A percentile compares a stretch with the other conserved stretches of the same genome.
phyloP scores from a whole-genome alignment of 2,113 vertebrate genomes.

The Lanius collurio region DNA sequence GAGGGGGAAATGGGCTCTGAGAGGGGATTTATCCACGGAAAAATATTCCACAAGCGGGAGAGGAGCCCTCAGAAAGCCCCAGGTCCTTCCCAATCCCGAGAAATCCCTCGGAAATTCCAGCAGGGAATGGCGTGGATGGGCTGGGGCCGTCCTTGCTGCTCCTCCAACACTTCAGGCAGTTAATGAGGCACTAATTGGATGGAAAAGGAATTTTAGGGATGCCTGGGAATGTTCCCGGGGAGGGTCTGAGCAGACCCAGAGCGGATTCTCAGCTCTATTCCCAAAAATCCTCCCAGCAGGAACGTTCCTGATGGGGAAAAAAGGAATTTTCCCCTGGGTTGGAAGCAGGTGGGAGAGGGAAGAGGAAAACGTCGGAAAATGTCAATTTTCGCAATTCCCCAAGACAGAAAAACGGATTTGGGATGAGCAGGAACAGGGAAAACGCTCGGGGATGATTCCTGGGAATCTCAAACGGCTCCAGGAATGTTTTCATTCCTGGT shows the following conservation, averaged over 20 bases:
- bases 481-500: fast-evolving
- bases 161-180: not conserved
- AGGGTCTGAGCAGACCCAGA: not conserved
- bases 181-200: not conserved
- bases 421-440: not conserved
- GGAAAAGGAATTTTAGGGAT: not conserved
- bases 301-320: not conserved
- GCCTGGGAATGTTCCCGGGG: not conserved
- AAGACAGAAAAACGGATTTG: slow-evolving; percentile 25
- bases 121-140: not conserved
- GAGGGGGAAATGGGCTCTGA: not conserved
- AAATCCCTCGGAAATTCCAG: not conserved
- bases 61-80: not conserved
- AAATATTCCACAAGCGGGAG: not conserved
- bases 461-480: not conserved
- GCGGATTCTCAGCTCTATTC: not conserved
- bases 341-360: not conserved
- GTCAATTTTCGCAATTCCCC: not conserved
- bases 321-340: not conserved
- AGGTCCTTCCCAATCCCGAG: not conserved
- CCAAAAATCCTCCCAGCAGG: not conserved
- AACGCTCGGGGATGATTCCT: not conserved
- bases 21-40: not conserved
- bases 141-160: not conserved
- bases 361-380: not conserved